Evolutionary conservation across 2,113 vertebrate genomes (phyloP).

Genomic region (Myotis yumanensis): DNA sequence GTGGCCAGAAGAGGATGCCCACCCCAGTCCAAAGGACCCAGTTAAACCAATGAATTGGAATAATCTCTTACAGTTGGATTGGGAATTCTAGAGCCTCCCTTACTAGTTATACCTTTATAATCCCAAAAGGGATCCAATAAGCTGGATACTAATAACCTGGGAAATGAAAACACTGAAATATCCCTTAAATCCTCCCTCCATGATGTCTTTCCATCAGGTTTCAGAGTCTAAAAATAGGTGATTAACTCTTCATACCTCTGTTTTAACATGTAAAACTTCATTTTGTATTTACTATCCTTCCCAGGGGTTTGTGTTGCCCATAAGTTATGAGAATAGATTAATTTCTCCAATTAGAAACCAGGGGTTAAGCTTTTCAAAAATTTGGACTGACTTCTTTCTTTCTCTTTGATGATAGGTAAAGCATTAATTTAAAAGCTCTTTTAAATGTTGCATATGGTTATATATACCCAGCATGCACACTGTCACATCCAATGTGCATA

Average conservation of each 20-base stretch:
- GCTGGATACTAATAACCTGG: not conserved
- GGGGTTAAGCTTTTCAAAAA: not conserved
- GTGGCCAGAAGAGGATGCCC: not conserved
- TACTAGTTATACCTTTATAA: not conserved
- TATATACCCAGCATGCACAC: not conserved
- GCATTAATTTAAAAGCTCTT: not conserved
- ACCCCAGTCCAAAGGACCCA: not conserved
- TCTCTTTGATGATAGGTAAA: not conserved
- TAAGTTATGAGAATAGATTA: not conserved
- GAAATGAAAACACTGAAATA: conserved; percentile 7
- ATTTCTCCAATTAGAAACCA: not conserved
- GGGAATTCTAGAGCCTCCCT: not conserved
- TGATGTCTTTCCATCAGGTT: not conserved
- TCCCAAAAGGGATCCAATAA: not conserved
- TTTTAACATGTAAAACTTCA: not conserved
- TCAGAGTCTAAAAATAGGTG: not conserved
- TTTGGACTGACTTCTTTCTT: not conserved
- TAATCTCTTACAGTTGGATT: not conserved
- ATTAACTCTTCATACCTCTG: not conserved
- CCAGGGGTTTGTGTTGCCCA: not conserved
- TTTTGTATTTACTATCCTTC: not conserved
- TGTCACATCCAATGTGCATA: not conserved
- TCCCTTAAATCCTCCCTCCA: not conserved
- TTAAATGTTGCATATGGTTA: not conserved
- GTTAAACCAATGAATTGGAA: not conserved